Conservation (phyloP, 2,888 invertebrate species). For the Acanthoscelides obtectus region DNA sequence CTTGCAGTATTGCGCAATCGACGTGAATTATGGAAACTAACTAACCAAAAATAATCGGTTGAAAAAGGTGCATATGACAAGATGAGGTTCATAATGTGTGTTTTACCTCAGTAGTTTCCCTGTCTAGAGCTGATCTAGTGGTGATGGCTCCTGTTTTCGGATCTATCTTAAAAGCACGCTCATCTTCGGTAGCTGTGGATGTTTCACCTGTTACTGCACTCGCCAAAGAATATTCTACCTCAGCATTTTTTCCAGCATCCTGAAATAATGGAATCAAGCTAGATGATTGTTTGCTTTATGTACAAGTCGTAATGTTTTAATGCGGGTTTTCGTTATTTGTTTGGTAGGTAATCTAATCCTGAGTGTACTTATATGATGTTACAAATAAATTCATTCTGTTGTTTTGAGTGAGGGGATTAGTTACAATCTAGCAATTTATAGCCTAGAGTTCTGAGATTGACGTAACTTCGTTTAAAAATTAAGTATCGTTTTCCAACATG, state of each 20-base stretch:
- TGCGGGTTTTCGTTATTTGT: no score
- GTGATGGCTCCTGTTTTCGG: slow-evolving; percentile 80
- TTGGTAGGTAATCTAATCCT: no score
- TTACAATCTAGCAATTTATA: no score
- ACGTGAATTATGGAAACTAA: no score
- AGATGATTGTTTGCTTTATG: not conserved
- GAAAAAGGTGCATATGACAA: not conserved
- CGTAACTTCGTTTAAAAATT: no score
- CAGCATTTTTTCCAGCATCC: slow-evolving; percentile 85
- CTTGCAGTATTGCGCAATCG: no score
- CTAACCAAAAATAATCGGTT: not conserved
- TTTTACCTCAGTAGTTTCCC: slow-evolving; percentile 70
- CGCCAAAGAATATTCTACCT: slow-evolving; percentile 71
- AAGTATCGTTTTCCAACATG: no score
- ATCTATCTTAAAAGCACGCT: slow-evolving; percentile 81
- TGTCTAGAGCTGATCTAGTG: slow-evolving; percentile 74
- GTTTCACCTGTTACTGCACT: slow-evolving; percentile 63
- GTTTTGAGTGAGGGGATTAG: no score
- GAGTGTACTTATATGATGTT: no score
- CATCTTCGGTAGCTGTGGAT: slow-evolving; percentile 60
- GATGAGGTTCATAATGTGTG: not conserved
- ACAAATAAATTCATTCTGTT: no score
- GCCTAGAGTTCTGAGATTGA: no score
- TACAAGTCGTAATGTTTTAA: no score
- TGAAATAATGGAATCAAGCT: not conserved